Evolutionary conservation across 2,888 invertebrate genomes (phyloP), one percentile per base, ranked within the genome.

Genomic region (Tetranychus piercei): DNA sequence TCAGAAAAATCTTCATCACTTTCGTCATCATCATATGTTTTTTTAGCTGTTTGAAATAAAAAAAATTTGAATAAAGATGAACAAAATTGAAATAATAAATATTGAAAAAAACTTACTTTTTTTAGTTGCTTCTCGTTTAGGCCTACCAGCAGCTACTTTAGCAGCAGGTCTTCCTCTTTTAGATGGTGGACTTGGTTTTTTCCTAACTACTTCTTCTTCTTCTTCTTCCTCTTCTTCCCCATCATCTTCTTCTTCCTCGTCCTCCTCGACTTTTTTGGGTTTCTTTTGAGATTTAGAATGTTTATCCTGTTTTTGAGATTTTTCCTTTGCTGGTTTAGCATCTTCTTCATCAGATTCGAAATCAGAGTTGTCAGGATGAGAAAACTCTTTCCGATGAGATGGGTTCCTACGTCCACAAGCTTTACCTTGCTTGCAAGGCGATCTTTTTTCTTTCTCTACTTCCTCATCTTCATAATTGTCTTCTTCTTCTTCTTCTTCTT

Each of bases 301-400:
- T n/a, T 44, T 71, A 72, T n/a, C 70, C 55, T 55, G 43, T 64
- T 73, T 69, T 69, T 76, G 15, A 75, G 43, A 55, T 72, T 23
- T 45, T 74, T 72, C 55, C 23, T 74, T 67, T 18, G 67, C 74
- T 23, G 66, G 70, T n/a, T 73, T 72, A 43, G 22, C 64, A 44
- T 65, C 70, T 43, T 75, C 76, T 11, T 74, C 69, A 20, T 73
- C 64, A 1, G 75, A 76, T 8, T 72, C 72, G 73, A 77, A 78
- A 74, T 79, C 79, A 9, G 76, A 74, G 71, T 78, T 78, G 6
- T 78, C 78, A 15, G 78, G 79, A 76, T 79, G 78, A 74, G 77
- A 76, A 73, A 75, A 78, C 20, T 77, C 77, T 15, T 76, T 76
- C 7, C 73, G 67, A 71, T 78, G 78, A n/a, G 72, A 64, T 43